A percentile compares a stretch with the other conserved stretches of the same genome.
These are phyloP conservation scores for Clavelina lepadiformis DNA, from an alignment of 23 tunicate species.

Conservation along the genomic window DNA sequence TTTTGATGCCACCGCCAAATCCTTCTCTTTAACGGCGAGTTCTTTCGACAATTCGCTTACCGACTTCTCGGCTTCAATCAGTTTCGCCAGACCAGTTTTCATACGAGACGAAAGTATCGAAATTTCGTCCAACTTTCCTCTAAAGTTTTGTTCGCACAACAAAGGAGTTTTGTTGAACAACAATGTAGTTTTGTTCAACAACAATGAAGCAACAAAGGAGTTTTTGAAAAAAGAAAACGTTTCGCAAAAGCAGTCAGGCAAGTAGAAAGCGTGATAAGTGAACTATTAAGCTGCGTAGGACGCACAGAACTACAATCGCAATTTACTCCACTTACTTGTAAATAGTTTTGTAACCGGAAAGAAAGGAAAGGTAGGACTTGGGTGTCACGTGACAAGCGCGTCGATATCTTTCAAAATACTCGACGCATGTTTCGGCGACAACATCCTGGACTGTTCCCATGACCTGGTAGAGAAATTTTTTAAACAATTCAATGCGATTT, in stretches of 20 bases:
- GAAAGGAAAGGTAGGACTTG: conserved; percentile 89
- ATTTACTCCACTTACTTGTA: conserved; percentile 71
- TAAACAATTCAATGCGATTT: too few species aligned
- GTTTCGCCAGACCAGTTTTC: conserved; percentile 88
- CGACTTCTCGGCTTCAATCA: conserved; percentile 98
- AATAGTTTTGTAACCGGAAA: conserved; percentile 91
- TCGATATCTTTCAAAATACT: conserved; percentile 91
- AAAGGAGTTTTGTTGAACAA: too few species aligned
- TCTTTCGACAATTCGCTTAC: conserved; percentile 93
- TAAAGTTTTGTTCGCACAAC: too few species aligned
- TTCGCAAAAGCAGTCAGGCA: too few species aligned
- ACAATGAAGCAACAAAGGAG: too few species aligned
- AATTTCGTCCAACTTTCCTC: conserved; percentile 74
- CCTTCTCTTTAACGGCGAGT: conserved; percentile 90
- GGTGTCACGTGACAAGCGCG: conserved; percentile 99
- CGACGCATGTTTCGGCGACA: conserved; percentile 94
- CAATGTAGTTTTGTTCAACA: too few species aligned
- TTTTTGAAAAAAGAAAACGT: too few species aligned
- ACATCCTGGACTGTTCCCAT: conserved; percentile 97
- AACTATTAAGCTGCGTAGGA: too few species aligned
- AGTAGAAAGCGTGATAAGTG: too few species aligned
- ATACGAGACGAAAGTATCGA: conserved; percentile 78
- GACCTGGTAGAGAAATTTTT: too few species aligned
- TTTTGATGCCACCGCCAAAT: conserved; percentile 95
- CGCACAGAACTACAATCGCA: too few species aligned